phyloP scores from a whole-genome alignment of 2,797 vertebrate genomes.

The Emydoidea blandingii region DNA sequence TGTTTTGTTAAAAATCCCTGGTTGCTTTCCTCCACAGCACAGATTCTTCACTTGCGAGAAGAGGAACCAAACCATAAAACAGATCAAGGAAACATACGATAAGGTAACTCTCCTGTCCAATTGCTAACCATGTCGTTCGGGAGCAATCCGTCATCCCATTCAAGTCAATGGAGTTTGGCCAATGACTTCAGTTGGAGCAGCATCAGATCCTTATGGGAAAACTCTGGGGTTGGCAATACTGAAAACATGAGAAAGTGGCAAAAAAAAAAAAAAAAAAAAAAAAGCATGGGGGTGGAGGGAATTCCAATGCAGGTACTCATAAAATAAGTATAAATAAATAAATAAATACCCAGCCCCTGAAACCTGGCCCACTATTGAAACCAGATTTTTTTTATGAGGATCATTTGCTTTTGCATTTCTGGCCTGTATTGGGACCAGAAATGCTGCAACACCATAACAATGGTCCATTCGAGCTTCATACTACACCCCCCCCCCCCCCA shows the following conservation, averaged over 20 bases:
- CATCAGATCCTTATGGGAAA: accelerated
- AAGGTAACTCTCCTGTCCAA: conserved; percentile 78
- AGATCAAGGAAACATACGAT: conserved; percentile 83
- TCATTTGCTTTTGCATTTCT: background rate
- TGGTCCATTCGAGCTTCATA: background rate
- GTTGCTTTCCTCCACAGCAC: conserved; percentile 72
- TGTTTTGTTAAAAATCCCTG: background rate
- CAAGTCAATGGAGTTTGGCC: accelerated
- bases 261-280: accelerated
- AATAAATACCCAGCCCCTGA: background rate
- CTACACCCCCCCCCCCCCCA: too few relatives aligned
- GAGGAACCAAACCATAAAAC: conserved; percentile 83
- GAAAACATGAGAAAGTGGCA: accelerated
- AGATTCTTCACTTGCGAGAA: conserved; percentile 88
- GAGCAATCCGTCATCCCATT: accelerated
- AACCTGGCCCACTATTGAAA: too few relatives aligned
- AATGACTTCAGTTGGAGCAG: accelerated
- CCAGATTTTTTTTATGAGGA: too few relatives aligned
- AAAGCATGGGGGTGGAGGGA: background rate
- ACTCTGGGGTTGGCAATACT: accelerated
- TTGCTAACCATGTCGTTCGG: background rate
- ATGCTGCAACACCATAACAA: background rate
- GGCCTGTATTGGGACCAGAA: background rate
- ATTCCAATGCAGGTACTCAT: too few relatives aligned
- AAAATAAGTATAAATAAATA: too few relatives aligned